Conservation (phyloP, 2,113 vertebrate species). For the Cephalopholis sonnerati region DNA sequence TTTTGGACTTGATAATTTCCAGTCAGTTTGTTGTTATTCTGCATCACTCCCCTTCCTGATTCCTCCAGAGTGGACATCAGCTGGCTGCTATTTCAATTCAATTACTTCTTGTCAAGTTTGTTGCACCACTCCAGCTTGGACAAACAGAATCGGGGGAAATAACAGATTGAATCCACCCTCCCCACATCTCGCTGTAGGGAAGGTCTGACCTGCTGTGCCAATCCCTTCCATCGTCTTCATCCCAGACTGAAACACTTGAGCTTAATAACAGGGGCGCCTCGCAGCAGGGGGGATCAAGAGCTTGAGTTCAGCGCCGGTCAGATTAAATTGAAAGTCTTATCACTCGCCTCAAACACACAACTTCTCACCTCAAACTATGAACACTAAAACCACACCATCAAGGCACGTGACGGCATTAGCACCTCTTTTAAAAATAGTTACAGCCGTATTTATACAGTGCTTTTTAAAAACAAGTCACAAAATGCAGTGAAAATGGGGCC, state of each 20-base stretch:
- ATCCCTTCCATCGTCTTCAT: constrained; percentile 42
- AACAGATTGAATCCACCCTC: constrained; percentile 43
- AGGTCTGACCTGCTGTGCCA: constrained; percentile 36
- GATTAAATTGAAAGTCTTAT: constrained; percentile 60
- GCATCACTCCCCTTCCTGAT: neutral
- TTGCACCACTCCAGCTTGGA: constrained; percentile 31
- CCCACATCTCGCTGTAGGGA: constrained; percentile 12
- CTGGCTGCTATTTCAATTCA: constrained; percentile 57
- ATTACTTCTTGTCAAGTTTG: constrained; percentile 45
- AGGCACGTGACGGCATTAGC: accelerated
- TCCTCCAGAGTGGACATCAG: constrained; percentile 51
- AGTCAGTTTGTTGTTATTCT: constrained; percentile 13
- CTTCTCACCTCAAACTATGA: constrained; percentile 21
- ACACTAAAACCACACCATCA: neutral
- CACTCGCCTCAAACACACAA: constrained; percentile 31
- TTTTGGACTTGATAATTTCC: neutral
- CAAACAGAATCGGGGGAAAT: constrained; percentile 31
- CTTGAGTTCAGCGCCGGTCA: constrained; percentile 25
- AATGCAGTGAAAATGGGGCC: neutral
- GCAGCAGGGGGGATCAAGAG: constrained; percentile 41
- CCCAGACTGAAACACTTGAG: constrained; percentile 49
- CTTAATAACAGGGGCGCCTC: constrained; percentile 42
- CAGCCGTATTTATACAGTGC: neutral
- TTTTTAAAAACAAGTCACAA: neutral
- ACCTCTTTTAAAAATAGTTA: neutral